phyloP scores from a whole-genome alignment of 2,797 vertebrate species.

The Aratinga solstitialis region DNA sequence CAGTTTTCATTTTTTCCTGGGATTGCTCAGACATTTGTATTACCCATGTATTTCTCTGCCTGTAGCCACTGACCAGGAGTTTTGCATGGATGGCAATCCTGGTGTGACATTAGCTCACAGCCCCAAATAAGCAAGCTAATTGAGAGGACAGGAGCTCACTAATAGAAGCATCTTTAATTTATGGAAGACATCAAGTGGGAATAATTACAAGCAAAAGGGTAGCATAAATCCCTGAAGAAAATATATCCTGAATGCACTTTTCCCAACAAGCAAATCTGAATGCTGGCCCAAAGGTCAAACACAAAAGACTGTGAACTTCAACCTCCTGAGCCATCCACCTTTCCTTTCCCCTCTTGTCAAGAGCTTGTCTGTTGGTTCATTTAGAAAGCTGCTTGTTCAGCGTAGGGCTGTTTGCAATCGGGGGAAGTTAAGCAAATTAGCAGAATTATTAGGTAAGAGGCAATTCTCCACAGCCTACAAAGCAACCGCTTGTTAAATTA shows the following conservation, averaged over 20 bases:
- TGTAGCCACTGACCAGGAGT: background rate
- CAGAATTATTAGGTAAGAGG: conserved; percentile 70
- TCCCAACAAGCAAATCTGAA: conserved; percentile 43
- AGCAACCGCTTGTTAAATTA: conserved; percentile 66
- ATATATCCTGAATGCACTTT: conserved; percentile 20
- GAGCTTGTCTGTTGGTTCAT: conserved; percentile 52
- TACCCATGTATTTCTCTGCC: background rate
- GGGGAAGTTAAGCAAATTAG: conserved; percentile 71
- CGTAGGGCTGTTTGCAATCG: conserved; percentile 52
- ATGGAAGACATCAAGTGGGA: conserved; percentile 55
- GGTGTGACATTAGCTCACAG: background rate
- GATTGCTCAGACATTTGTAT: conserved; percentile 55
- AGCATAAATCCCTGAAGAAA: conserved; percentile 62
- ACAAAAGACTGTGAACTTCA: conserved; percentile 44
- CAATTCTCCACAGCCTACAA: conserved; percentile 68
- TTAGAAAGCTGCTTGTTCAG: conserved; percentile 47
- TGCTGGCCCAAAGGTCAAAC: conserved; percentile 65
- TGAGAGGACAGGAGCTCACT: conserved; percentile 17
- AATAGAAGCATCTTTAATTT: conserved; percentile 64
- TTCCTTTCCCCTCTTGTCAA: conserved; percentile 21
- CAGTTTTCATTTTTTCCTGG: conserved; percentile 65
- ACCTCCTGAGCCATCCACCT: conserved; percentile 31
- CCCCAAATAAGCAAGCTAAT: conserved; percentile 17
- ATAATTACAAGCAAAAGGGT: conserved; percentile 67
- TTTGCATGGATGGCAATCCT: background rate